Percentiles rank a stretch among this genome's conserved stretches.
These are phyloP conservation scores for Petrophora chlorosata DNA, from an alignment of 2,888 invertebrate genomes.

Conservation along the genomic window DNA sequence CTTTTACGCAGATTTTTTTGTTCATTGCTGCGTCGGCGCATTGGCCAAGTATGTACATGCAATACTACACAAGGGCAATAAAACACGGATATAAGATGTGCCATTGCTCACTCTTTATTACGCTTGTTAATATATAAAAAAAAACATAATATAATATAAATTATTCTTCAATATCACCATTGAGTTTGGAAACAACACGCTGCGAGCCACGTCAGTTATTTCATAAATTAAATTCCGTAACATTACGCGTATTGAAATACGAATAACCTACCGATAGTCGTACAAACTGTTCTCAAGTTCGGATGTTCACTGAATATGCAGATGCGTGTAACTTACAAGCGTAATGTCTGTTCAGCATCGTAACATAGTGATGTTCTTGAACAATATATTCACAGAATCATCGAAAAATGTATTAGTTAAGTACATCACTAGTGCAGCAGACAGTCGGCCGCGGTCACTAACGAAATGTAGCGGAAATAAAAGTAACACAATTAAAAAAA, in stretches of 20 bases:
- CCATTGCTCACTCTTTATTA: slow-evolving; percentile 83
- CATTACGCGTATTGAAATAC: slow-evolving; percentile 12
- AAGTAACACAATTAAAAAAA: slow-evolving; percentile 54
- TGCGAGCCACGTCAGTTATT: slow-evolving; percentile 44
- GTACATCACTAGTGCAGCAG: slow-evolving; percentile 28
- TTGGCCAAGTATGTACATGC: too few species aligned
- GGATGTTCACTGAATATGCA: too few species aligned
- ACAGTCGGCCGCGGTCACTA: slow-evolving; percentile 42
- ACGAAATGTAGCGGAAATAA: slow-evolving; percentile 58
- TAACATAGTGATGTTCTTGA: slow-evolving; percentile 27
- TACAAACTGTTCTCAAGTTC: too few species aligned
- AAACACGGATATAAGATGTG: slow-evolving; percentile 77
- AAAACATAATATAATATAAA: slow-evolving; percentile 77
- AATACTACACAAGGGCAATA: slow-evolving; percentile 27
- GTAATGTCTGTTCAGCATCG: not conserved
- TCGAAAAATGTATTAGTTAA: slow-evolving; percentile 25
- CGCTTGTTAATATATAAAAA: slow-evolving; percentile 78
- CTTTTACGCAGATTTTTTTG: too few species aligned
- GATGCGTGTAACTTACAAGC: not conserved
- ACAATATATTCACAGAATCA: slow-evolving; percentile 21
- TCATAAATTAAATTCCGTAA: too few species aligned
- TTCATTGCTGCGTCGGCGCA: too few species aligned
- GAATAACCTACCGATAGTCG: too few species aligned
- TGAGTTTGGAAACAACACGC: slow-evolving; percentile 56
- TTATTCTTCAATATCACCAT: slow-evolving; percentile 79